These are phyloP conservation scores for Haliclystus octoradiatus DNA, from an alignment of 30 jellyfish, hydroid and myxozoan genomes.

Conservation along the genomic window DNA sequence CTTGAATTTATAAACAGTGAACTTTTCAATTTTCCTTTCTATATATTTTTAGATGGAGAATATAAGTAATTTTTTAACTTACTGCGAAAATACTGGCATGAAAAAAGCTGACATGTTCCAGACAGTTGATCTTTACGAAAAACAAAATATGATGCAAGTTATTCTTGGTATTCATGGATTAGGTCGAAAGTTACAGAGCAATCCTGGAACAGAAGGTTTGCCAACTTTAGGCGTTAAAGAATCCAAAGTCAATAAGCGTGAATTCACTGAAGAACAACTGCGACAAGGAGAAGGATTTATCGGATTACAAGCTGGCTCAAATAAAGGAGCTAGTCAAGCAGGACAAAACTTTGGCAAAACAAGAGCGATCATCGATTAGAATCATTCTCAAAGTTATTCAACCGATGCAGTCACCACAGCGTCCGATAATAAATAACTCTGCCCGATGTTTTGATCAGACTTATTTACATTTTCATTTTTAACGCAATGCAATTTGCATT, in stretches of 20 bases:
- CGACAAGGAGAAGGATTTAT: conserved; percentile 86
- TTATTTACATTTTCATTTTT: too few species aligned
- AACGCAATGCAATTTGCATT: too few species aligned
- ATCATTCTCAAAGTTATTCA: too few species aligned
- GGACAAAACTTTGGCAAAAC: conserved; percentile 99
- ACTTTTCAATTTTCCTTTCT: neutral
- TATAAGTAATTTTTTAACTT: conserved; percentile 62
- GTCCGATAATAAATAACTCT: too few species aligned
- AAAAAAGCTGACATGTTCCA: conserved; percentile 63
- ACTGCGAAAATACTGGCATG: conserved; percentile 54
- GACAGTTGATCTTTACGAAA: conserved; percentile 90
- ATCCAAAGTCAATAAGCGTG: conserved; percentile 76
- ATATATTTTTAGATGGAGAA: conserved; percentile 62
- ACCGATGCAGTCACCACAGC: too few species aligned
- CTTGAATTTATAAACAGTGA: too few species aligned
- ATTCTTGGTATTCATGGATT: conserved; percentile 73
- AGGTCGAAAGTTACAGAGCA: conserved; percentile 90
- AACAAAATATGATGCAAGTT: conserved; percentile 74
- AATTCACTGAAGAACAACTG: conserved; percentile 91
- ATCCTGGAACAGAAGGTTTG: too few species aligned
- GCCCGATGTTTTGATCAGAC: too few species aligned
- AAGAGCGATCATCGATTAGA: too few species aligned
- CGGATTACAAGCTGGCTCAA: conserved; percentile 96
- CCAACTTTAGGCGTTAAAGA: conserved; percentile 97
- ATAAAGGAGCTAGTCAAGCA: conserved; percentile 98